Evolutionary conservation across 2,888 invertebrate genomes (phyloP).

Genomic region (Ochropleura plecta): DNA sequence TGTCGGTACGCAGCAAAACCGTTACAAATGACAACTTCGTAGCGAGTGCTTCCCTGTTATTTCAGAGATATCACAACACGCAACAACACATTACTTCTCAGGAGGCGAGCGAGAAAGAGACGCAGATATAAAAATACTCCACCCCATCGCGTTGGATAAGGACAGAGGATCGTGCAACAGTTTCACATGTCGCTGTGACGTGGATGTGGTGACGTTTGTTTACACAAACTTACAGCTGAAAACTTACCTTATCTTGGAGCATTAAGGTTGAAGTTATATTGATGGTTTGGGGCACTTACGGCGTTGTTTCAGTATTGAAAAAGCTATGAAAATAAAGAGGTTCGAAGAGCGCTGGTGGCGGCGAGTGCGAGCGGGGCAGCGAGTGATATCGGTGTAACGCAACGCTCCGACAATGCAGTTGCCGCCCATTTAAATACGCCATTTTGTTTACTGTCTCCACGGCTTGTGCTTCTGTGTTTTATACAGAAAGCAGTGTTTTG

Average conservation of each 20-base stretch:
- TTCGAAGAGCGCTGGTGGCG: constrained; percentile 62
- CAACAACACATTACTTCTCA: constrained; percentile 90
- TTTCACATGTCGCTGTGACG: constrained; percentile 79
- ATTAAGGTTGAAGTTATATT: constrained; percentile 66
- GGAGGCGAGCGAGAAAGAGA: constrained; percentile 84
- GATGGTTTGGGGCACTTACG: constrained; percentile 60
- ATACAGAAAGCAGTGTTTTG: constrained; percentile 87
- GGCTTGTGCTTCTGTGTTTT: constrained; percentile 83
- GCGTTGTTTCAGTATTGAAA: constrained; percentile 73
- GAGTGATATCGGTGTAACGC: constrained; percentile 76
- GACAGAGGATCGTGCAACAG: constrained; percentile 85
- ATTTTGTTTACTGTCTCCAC: constrained; percentile 90
- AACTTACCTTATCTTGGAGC: constrained; percentile 50
- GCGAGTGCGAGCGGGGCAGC: constrained; percentile 81
- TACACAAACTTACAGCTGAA: constrained; percentile 43
- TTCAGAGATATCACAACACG: constrained; percentile 91
- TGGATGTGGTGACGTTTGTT: constrained; percentile 70
- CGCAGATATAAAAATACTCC: constrained; percentile 82
- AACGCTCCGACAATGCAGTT: constrained; percentile 85
- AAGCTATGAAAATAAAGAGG: constrained; percentile 84
- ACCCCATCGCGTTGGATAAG: constrained; percentile 74
- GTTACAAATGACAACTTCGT: constrained; percentile 91
- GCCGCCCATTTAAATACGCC: constrained; percentile 91
- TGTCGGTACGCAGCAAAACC: constrained; percentile 83
- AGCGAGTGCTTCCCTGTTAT: constrained; percentile 91